A percentile compares a stretch with the other conserved stretches of the same genome.
phyloP scores from a whole-genome alignment of 2,113 vertebrate species.

The Rhizomys pruinosus region DNA sequence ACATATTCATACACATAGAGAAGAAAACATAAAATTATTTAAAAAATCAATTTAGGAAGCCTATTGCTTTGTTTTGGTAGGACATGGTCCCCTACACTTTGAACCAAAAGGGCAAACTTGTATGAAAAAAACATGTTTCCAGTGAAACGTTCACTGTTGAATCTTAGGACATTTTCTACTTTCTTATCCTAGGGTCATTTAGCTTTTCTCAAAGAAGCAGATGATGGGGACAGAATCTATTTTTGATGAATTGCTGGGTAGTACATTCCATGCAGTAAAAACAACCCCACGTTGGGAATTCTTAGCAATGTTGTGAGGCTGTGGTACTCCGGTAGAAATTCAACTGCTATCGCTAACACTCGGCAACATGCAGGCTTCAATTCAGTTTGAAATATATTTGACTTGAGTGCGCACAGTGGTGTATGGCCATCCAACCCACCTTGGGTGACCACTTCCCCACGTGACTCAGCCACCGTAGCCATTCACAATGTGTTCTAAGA shows the following conservation, averaged over 20 bases:
- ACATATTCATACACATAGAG: too few relatives aligned
- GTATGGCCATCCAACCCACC: neutral
- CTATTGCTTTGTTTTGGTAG: too few relatives aligned
- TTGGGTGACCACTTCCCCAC: neutral
- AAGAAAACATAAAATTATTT: too few relatives aligned
- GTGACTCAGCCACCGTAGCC: conserved; percentile 31
- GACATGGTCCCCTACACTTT: too few relatives aligned
- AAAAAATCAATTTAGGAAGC: too few relatives aligned
- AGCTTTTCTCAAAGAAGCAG: neutral
- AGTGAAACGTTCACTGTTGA: too few relatives aligned
- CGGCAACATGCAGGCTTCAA: too few relatives aligned
- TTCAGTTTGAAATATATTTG: conserved; percentile 37
- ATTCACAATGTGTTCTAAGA: neutral
- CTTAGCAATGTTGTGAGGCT: neutral
- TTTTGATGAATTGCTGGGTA: conserved; percentile 8
- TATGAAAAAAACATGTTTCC: too few relatives aligned
- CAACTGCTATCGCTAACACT: too few relatives aligned
- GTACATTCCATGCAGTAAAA: conserved; percentile 9
- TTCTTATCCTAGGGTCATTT: neutral
- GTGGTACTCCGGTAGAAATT: neutral
- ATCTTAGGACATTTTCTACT: neutral
- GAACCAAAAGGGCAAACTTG: too few relatives aligned
- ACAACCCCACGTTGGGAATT: too few relatives aligned
- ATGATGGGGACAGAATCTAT: neutral
- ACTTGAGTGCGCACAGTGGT: conserved; percentile 1